Base-by-base conservation (phyloP, 2,888 invertebrate genomes). In the Phyllotreta cruciferae region DNA sequence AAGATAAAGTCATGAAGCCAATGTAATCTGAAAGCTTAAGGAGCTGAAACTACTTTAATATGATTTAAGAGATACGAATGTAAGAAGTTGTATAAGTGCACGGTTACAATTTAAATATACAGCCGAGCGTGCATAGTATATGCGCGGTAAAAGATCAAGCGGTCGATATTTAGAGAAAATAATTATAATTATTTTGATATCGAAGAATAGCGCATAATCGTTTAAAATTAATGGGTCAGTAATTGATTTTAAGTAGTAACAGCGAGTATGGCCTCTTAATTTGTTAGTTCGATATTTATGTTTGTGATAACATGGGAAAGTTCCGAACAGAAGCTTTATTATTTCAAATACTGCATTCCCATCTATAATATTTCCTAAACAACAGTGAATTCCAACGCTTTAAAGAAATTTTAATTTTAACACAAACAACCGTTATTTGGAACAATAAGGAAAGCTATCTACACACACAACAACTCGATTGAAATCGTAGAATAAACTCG, bases 1-100 rank as follows among this genome's bases (percentile, higher is more conserved):
- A 39, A 36, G 58, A 58, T 58, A 58, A 52, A 58, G 58, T 52
- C 58, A 58, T 42, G 41, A 58, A 50, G 58, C 42, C 35, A 42
- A 58, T 50, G 52, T 52, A 35, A 58, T 52, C 54, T 54, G 24
- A 39, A 41, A 54, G 54, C 54, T 54, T 54, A 54, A 47, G 24
- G 10, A 41, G 54, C 39, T 38, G 39, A 53, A 42, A 41, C 54
- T 54, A 54, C 41, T 54, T 54, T 54, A 54, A 54, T 54, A 41
- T 54, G 54, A 54, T 54, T 54, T 54, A 54, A 54, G 34, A 54
- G 41, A 54, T 54, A 54, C 34, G 54, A 14, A 53, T 38, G 14
- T 37, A 53, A 11, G 53, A 14, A 49, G 38, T 54, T 39, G 54
- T 54, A 39, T 54, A 54, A 49, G 54, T 41, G 54, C 54, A 54